phyloP scores from a whole-genome alignment of 2,113 vertebrate genomes.

The Smithornis capensis region DNA sequence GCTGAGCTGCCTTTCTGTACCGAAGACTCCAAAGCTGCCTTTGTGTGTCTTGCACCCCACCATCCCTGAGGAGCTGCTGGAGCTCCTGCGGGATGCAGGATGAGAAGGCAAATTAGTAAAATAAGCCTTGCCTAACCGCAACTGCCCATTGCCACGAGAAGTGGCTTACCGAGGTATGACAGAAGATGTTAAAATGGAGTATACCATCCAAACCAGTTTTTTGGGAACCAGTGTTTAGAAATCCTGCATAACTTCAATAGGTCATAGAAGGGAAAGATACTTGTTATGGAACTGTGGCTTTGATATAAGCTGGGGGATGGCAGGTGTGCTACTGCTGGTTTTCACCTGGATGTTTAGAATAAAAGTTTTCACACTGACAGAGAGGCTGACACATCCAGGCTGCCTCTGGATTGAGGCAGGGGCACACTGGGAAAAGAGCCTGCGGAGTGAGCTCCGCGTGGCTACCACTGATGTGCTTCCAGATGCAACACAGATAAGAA shows the following conservation, averaged over 20 bases:
- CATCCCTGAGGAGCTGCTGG: not conserved
- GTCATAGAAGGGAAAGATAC: not conserved
- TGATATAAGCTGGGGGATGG: not conserved
- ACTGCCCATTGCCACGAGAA: rapidly evolving
- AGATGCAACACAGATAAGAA: not conserved
- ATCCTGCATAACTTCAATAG: not conserved
- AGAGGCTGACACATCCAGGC: not conserved
- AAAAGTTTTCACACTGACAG: rapidly evolving
- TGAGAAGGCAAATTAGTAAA: rapidly evolving
- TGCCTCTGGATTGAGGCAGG: not conserved
- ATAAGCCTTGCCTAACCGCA: rapidly evolving
- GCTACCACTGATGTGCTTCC: not conserved
- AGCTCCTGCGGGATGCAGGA: rapidly evolving
- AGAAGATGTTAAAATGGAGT: too few species aligned
- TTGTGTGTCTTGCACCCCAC: rapidly evolving
- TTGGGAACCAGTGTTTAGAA: not conserved
- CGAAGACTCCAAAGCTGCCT: rapidly evolving
- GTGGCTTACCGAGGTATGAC: not conserved
- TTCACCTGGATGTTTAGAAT: not conserved
- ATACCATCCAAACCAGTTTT: rapidly evolving
- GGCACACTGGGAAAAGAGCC: not conserved
- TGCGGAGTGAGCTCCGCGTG: rapidly evolving
- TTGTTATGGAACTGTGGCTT: rapidly evolving
- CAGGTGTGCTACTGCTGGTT: not conserved
- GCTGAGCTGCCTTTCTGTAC: rapidly evolving